Conservation (phyloP, 2,888 invertebrate species). For the Pecten maximus region DNA sequence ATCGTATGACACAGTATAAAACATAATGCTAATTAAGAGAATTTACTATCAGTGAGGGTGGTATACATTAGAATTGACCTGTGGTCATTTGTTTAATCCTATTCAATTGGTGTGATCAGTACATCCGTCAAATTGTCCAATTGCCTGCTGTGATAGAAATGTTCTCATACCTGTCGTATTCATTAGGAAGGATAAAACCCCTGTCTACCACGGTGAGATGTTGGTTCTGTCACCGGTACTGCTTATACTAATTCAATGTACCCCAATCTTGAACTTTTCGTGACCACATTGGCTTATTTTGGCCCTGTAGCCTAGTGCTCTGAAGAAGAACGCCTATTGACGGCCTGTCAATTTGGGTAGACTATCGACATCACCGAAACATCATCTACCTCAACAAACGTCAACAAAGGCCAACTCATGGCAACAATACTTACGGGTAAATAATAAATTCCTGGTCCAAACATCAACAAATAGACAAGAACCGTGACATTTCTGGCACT, state of each 20-base stretch:
- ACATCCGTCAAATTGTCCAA: constrained; percentile 32
- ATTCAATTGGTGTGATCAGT: background rate
- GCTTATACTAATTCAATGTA: constrained; percentile 24
- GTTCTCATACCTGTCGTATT: background rate
- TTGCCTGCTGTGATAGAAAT: constrained; percentile 27
- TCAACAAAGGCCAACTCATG: constrained; percentile 17
- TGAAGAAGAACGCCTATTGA: background rate
- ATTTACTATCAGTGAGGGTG: background rate
- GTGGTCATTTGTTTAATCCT: constrained; percentile 25
- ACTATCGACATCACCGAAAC: background rate
- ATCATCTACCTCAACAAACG: background rate
- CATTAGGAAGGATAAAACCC: background rate
- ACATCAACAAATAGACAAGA: constrained; percentile 33
- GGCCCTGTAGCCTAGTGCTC: constrained; percentile 1
- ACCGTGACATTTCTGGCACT: constrained; percentile 33
- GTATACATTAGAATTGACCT: constrained; percentile 22
- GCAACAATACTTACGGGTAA: constrained; percentile 14
- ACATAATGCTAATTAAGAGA: background rate
- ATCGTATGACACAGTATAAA: background rate
- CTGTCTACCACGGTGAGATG: constrained; percentile 2
- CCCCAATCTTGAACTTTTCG: constrained; percentile 13
- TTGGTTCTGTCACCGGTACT: constrained; percentile 15
- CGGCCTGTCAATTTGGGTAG: background rate
- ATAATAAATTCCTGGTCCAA: constrained; percentile 11
- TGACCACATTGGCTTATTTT: background rate